phyloP scores from a whole-genome alignment of 2,797 vertebrate genomes.

The Rhodeus uyekii region DNA sequence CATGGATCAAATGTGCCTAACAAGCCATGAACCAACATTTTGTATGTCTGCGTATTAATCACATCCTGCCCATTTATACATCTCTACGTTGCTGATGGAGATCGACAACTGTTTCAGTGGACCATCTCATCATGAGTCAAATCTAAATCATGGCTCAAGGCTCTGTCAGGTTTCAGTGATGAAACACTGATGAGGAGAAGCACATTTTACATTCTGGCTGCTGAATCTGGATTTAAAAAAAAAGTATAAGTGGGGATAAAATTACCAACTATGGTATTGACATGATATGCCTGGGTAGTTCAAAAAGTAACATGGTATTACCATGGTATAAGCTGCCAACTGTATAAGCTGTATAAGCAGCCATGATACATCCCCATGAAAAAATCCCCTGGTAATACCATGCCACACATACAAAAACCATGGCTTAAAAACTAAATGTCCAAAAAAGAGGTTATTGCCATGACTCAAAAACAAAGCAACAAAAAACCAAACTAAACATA shows the following conservation, averaged over 20 bases:
- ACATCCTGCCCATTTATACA: conserved; percentile 66
- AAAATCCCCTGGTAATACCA: neutral
- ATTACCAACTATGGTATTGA: neutral
- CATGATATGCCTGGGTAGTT: neutral
- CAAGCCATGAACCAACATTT: conserved; percentile 59
- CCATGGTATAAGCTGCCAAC: neutral
- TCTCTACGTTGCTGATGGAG: conserved; percentile 46
- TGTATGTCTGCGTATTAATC: conserved; percentile 62
- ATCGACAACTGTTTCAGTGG: conserved; percentile 45
- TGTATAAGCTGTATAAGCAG: too few relatives aligned
- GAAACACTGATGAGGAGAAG: conserved; percentile 10
- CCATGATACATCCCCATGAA: neutral
- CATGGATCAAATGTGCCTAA: conserved; percentile 71
- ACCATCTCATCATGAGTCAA: neutral
- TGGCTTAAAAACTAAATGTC: neutral
- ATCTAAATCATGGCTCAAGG: neutral
- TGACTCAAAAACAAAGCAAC: neutral
- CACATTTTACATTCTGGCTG: neutral
- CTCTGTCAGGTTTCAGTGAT: conserved; percentile 15
- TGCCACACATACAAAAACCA: neutral
- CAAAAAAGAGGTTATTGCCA: neutral
- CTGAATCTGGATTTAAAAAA: neutral
- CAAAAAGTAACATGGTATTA: neutral
- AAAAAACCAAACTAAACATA: neutral
- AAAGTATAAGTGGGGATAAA: neutral